These are phyloP conservation scores for Philereme vetulata DNA, from an alignment of 2,888 invertebrate species.

Conservation along the genomic window DNA sequence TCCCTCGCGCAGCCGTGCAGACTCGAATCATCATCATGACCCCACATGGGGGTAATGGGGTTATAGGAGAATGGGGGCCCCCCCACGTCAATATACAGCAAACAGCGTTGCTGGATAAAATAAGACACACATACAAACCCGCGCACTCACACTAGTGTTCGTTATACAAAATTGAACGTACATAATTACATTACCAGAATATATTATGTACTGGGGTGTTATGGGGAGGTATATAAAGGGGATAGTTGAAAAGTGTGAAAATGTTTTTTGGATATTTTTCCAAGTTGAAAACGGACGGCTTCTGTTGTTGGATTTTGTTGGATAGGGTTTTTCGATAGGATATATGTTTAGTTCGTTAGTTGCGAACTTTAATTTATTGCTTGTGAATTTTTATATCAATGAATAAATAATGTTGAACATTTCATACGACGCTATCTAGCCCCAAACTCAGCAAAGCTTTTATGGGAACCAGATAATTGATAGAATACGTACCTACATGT, in stretches of 20 bases:
- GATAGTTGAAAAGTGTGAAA: slow-evolving; percentile 54
- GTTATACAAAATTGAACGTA: slow-evolving; percentile 75
- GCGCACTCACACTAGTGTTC: slow-evolving; percentile 27
- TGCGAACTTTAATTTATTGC: too few species aligned
- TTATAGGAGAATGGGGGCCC: slow-evolving; percentile 35
- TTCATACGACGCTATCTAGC: too few species aligned
- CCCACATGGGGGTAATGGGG: slow-evolving; percentile 25
- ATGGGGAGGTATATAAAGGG: slow-evolving; percentile 35
- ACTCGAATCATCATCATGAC: slow-evolving; percentile 72
- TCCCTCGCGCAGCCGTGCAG: slow-evolving; percentile 69
- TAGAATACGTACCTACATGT: too few species aligned
- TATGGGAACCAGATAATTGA: too few species aligned
- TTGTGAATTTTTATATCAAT: too few species aligned
- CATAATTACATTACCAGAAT: slow-evolving; percentile 75
- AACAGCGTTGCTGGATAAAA: slow-evolving; percentile 69
- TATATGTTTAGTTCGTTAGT: not conserved
- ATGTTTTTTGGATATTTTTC: slow-evolving; percentile 60
- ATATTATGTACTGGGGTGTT: slow-evolving; percentile 43
- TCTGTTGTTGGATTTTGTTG: slow-evolving; percentile 4
- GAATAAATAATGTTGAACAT: too few species aligned
- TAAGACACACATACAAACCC: slow-evolving; percentile 53
- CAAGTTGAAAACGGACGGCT: slow-evolving; percentile 45
- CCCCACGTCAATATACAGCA: slow-evolving; percentile 72
- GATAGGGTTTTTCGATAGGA: slow-evolving; percentile 23
- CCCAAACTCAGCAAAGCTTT: too few species aligned